Conservation (phyloP, 2,797 vertebrate species). For the Pogonophryne albipinna region DNA sequence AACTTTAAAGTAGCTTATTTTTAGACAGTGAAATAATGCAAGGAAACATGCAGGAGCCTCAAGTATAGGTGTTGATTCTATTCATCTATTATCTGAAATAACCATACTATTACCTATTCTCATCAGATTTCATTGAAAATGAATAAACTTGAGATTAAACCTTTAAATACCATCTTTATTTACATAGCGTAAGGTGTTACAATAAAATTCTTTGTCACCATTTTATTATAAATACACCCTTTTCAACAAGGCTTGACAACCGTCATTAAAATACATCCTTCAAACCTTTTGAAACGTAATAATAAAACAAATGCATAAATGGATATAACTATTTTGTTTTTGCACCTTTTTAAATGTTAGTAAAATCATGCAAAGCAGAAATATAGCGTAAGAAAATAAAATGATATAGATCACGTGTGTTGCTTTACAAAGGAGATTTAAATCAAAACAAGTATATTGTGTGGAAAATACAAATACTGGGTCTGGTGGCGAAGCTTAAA, state of each 20-base stretch:
- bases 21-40: neutral
- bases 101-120: neutral
- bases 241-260: constrained; percentile 78
- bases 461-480: constrained; percentile 72
- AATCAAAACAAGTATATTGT: constrained; percentile 54
- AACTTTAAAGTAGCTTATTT: neutral
- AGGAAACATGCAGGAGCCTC: neutral
- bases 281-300: constrained; percentile 74
- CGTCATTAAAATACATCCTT: constrained; percentile 83
- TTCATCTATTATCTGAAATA: neutral
- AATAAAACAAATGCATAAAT: constrained; percentile 70
- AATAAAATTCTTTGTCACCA: constrained; percentile 80
- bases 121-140: neutral
- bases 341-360: constrained; percentile 80
- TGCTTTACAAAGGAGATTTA: constrained; percentile 73
- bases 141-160: constrained; percentile 10
- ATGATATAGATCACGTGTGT: constrained; percentile 65
- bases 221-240: constrained; percentile 84
- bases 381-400: constrained; percentile 80
- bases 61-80: neutral
- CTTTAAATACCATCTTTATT: constrained; percentile 84
- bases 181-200: constrained; percentile 83
- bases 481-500: constrained; percentile 74
- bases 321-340: constrained; percentile 68
- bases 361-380: constrained; percentile 85